Conservation (phyloP, 2,797 vertebrate species). For the Sciurus vulgaris region DNA sequence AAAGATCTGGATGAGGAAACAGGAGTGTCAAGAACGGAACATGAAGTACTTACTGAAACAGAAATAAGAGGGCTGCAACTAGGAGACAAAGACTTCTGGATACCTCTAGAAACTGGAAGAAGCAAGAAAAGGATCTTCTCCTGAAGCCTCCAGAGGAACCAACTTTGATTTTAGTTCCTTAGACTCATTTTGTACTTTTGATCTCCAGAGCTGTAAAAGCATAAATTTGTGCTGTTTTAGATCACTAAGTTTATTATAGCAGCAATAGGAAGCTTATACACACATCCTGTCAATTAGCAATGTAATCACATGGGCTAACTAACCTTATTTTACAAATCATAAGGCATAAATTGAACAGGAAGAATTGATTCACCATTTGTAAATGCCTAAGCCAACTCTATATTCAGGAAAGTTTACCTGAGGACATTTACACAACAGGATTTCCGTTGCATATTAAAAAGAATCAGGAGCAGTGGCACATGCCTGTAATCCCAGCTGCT, state of each 20-base stretch:
- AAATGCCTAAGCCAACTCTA: neutral
- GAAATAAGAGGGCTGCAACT: neutral
- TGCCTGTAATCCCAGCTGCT: no score
- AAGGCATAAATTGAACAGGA: conserved; percentile 65
- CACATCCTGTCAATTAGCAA: neutral
- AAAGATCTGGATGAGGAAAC: neutral
- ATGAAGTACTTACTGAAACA: neutral
- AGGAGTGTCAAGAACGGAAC: neutral
- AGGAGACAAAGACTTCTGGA: neutral
- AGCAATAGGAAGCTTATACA: conserved; percentile 9
- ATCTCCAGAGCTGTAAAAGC: neutral
- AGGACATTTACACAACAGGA: neutral
- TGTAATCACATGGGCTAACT: neutral
- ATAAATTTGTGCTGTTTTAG: conserved; percentile 3
- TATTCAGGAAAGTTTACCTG: neutral
- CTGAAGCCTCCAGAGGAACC: neutral
- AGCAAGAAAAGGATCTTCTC: neutral
- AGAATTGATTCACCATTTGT: conserved; percentile 58
- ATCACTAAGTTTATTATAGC: neutral
- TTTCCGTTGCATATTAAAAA: conserved; percentile 24
- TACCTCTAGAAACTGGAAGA: neutral
- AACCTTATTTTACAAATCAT: conserved; percentile 50
- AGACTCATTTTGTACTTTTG: neutral
- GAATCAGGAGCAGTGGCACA: neutral
- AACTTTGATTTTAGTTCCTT: neutral